A percentile compares a stretch with the other conserved stretches of the same genome.
phyloP scores from a whole-genome alignment of 1,140 invertebrate genomes.

The Ganaspis sp. region DNA sequence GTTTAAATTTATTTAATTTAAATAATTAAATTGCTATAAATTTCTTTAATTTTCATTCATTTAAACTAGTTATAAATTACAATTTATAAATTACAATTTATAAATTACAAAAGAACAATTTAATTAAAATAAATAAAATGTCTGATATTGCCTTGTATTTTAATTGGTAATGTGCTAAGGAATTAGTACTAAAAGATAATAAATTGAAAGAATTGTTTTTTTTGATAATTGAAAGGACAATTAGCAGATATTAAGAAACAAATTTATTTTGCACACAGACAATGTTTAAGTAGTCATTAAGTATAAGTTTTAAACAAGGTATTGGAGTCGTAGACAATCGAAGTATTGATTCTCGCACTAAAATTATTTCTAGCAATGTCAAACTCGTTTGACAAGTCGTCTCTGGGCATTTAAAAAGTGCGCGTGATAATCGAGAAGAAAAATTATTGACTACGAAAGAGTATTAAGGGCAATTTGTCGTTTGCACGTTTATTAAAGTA shows the following conservation, averaged over 20 bases:
- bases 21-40: no score
- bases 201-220: no score
- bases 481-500: constrained; percentile 7
- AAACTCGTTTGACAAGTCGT: constrained; percentile 42
- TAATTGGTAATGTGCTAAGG: no score
- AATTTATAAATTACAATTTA: no score
- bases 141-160: no score
- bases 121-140: no score
- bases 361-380: constrained; percentile 39
- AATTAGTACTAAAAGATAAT: no score
- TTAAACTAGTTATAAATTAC: no score
- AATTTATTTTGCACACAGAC: background rate
- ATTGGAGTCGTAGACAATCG: background rate
- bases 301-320: constrained; percentile 4
- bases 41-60: no score
- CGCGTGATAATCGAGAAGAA: constrained; percentile 34
- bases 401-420: constrained; percentile 43
- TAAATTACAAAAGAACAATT: no score
- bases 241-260: background rate
- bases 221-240: background rate
- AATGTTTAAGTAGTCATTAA: background rate
- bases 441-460: background rate
- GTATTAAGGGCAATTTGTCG: background rate
- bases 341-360: constrained; percentile 17
- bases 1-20: no score